Evolutionary conservation across 2,888 invertebrate genomes (phyloP).

Genomic region (Eilema sororculum): DNA sequence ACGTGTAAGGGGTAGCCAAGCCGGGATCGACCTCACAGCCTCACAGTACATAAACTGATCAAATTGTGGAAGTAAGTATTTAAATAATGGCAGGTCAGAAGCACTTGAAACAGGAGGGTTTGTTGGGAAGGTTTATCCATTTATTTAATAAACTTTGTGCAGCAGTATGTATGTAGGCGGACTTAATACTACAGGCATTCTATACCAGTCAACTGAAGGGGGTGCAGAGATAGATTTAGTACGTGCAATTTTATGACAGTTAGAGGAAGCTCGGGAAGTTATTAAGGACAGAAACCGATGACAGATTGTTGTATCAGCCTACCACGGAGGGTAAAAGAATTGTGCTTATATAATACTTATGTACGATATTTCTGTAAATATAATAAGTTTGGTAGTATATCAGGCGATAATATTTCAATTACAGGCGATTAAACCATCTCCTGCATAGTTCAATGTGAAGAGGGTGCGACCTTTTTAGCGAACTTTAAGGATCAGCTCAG

Average conservation of each 20-base stretch:
- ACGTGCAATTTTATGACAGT: neutral
- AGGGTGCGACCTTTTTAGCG: constrained; percentile 6
- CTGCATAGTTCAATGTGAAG: constrained; percentile 4
- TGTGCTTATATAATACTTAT: neutral
- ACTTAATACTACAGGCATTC: neutral
- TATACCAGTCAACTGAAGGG: neutral
- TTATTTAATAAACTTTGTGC: neutral
- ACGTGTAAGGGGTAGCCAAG: neutral
- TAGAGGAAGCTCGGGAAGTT: neutral
- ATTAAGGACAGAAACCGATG: neutral
- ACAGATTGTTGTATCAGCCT: neutral
- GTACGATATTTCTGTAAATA: neutral
- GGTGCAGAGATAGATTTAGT: neutral
- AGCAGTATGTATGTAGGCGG: neutral
- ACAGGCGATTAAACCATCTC: neutral
- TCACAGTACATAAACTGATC: neutral
- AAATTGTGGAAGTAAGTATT: neutral
- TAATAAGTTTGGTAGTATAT: neutral
- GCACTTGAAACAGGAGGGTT: neutral
- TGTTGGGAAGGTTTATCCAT: neutral
- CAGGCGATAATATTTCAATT: neutral
- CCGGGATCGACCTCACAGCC: too few relatives aligned
- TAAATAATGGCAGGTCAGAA: neutral
- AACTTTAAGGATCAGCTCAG: constrained; percentile 2
- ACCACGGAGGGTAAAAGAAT: neutral